These are phyloP conservation scores for Anser cygnoides DNA, from an alignment of 2,113 vertebrate genomes.

Conservation along the genomic window DNA sequence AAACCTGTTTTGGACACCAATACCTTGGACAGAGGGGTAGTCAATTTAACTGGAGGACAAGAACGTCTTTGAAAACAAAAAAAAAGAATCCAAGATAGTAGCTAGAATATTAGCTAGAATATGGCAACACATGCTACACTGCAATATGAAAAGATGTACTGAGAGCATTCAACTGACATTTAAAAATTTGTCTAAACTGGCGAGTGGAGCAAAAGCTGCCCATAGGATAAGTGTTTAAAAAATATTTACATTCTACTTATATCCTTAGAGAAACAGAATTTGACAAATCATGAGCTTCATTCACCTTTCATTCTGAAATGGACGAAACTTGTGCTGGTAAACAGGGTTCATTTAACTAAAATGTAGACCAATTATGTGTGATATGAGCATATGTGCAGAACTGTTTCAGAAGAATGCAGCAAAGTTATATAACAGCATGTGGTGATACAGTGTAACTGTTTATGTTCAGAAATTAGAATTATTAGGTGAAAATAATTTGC, in stretches of 20 bases:
- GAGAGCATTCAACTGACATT: neutral
- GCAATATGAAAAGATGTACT: neutral
- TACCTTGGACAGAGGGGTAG: neutral
- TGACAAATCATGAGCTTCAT: neutral
- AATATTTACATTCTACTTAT: neutral
- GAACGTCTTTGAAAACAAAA: neutral
- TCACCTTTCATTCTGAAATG: neutral
- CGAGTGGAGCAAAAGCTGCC: neutral
- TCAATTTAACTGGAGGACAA: neutral
- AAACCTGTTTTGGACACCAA: neutral
- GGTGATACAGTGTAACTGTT: neutral
- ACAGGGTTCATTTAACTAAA: neutral
- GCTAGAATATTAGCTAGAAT: neutral
- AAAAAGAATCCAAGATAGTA: neutral
- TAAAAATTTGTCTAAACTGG: neutral
- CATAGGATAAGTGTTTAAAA: neutral
- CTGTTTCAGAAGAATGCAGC: neutral
- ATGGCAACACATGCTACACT: neutral
- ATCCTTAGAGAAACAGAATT: neutral
- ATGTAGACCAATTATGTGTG: neutral
- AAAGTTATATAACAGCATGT: neutral
- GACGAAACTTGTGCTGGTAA: neutral
- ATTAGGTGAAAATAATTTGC: neutral
- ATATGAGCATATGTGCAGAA: neutral
- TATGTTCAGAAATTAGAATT: neutral